Percentiles rank a stretch among this genome's conserved stretches.
Conservation (phyloP, 2,797 vertebrate genomes). For the Picus viridis region DNA sequence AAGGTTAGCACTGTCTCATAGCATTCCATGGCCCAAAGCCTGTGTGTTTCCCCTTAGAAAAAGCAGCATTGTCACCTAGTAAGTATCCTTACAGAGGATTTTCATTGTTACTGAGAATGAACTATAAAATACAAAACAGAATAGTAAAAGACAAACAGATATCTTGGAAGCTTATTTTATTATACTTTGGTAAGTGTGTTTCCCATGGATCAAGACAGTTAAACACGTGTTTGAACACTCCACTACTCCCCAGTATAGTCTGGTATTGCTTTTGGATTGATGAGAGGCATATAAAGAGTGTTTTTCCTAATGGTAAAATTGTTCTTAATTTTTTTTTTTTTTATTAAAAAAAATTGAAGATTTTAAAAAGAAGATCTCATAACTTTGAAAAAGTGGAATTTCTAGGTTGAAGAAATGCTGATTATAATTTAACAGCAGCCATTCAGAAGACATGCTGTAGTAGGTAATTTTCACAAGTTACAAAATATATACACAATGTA, state of each 20-base stretch:
- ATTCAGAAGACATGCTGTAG: conserved; percentile 68
- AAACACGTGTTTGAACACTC: conserved; percentile 7
- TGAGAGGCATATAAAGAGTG: neutral
- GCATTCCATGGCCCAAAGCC: fast-evolving
- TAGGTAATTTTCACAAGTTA: conserved; percentile 77
- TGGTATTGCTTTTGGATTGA: neutral
- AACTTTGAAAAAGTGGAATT: conserved; percentile 29
- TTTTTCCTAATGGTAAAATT: conserved; percentile 34
- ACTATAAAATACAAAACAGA: neutral
- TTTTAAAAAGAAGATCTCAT: conserved; percentile 24
- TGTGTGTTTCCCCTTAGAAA: neutral
- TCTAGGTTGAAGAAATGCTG: conserved; percentile 60
- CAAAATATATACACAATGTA: conserved; percentile 92
- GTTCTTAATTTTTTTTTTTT: neutral
- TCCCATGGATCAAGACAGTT: conserved; percentile 42
- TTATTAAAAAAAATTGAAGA: conserved; percentile 12
- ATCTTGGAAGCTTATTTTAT: conserved; percentile 71
- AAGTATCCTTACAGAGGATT: neutral
- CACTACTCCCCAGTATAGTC: neutral
- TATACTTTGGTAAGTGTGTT: conserved; percentile 58
- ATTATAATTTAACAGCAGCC: conserved; percentile 81
- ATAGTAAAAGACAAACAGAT: neutral
- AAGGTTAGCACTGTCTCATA: neutral
- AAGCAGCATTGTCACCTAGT: neutral
- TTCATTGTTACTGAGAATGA: neutral